A percentile compares a stretch with the other conserved stretches of the same genome.
Conservation (phyloP, 2,888 invertebrate species). For the Helleia helle region DNA sequence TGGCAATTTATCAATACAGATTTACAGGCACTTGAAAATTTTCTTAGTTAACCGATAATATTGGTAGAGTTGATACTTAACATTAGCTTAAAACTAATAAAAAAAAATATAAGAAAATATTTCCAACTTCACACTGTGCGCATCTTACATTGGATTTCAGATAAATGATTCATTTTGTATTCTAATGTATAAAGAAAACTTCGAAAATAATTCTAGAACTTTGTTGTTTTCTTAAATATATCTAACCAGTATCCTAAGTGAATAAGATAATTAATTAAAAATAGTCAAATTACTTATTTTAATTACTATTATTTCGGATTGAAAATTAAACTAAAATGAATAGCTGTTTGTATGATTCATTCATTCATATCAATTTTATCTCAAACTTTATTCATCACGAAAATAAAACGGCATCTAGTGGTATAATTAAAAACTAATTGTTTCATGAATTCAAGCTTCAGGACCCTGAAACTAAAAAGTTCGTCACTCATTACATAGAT, state of each 20-base stretch:
- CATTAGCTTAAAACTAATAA: constrained; percentile 63
- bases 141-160: constrained; percentile 54
- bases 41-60: constrained; percentile 33
- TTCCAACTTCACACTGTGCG: constrained; percentile 39
- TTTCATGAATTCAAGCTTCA: constrained; percentile 3
- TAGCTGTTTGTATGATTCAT: too few species aligned
- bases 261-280: too few species aligned
- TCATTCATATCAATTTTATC: too few species aligned
- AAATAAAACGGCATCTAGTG: constrained; percentile 17
- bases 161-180: too few species aligned
- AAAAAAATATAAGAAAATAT: constrained; percentile 24
- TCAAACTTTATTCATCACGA: too few species aligned
- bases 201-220: constrained; percentile 42
- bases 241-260: too few species aligned
- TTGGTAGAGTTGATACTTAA: constrained; percentile 48
- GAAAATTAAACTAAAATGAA: too few species aligned
- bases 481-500: constrained; percentile 29
- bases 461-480: constrained; percentile 21
- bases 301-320: too few species aligned
- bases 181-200: constrained; percentile 27
- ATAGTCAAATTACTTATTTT: too few species aligned
- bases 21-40: constrained; percentile 49
- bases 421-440: constrained; percentile 3
- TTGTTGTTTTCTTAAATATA: constrained; percentile 14
- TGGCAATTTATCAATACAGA: constrained; percentile 25